Conservation (phyloP, 1,140 invertebrate genomes). For the Pseudoatta argentina region DNA sequence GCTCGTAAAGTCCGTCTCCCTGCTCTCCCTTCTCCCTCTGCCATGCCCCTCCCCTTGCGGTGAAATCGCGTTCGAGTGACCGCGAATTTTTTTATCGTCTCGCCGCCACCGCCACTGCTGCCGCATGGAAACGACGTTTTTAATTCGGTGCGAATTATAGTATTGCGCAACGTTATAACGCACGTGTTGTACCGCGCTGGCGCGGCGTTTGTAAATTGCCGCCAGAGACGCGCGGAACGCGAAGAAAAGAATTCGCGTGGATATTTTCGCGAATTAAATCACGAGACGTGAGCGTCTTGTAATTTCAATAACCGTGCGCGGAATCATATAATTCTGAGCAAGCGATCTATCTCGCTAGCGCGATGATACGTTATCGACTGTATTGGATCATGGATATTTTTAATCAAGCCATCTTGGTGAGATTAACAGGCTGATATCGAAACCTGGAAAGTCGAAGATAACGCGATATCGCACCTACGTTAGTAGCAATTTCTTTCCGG, state of each 20-base stretch:
- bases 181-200: constrained; percentile 4
- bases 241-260: constrained; percentile 22
- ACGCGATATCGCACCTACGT: constrained; percentile 38
- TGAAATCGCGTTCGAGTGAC: constrained; percentile 40
- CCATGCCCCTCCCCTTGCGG: background rate
- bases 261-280: constrained; percentile 25
- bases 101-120: background rate
- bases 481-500: constrained; percentile 12
- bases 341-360: constrained; percentile 57
- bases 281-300: constrained; percentile 19
- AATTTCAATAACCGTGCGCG: constrained; percentile 69
- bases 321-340: constrained; percentile 27
- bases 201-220: constrained; percentile 20
- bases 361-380: constrained; percentile 77
- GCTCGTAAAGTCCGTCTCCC: background rate
- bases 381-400: constrained; percentile 81
- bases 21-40: background rate
- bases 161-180: constrained; percentile 35
- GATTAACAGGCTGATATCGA: constrained; percentile 68
- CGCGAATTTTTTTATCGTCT: constrained; percentile 25
- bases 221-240: background rate
- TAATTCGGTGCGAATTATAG: constrained; percentile 42
- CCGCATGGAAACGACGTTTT: constrained; percentile 37
- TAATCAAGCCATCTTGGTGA: constrained; percentile 68
- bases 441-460: constrained; percentile 59